Evolutionary conservation across 1,140 invertebrate genomes (phyloP), one percentile per base, ranked within the genome.

Genomic region (Helicoverpa zea): DNA sequence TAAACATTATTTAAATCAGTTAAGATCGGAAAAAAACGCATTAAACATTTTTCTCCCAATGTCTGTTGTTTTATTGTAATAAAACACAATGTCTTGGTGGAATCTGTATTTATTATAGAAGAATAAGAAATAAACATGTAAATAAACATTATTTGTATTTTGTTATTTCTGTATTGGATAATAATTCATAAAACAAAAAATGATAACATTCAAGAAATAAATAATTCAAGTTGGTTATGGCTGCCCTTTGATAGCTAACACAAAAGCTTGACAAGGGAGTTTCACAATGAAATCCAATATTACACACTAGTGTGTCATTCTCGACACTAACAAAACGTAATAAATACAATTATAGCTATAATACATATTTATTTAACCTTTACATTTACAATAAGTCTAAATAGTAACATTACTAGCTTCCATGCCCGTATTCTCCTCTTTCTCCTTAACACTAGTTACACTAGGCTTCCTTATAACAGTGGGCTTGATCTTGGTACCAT

Each of bases 31-130:
- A 84, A 74, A 29, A 43, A 73, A 43, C 35, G 74, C 72, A 93
- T 93, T 92, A 93, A 93, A 94, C 66, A 75, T 85, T 86, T 90
- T 84, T 73, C 83, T 81, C 86, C 89, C 89, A 93, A 92, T 87
- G 88, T 90, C 88, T 94, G 89, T 91, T 81, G 92, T 94, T 94
- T 94, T 94, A 94, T 94, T 94, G 52, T 63, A 90, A 86, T 94
- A 94, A 94, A 94, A 94, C 91, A 86, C 88, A 87, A 81, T 89
- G 83, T 92, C 88, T 94, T 92, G 92, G 90, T 89, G 89, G 82
- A 88, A 87, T 59, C 64, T 91, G 89, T 94, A 93, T 94, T 94
- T 94, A 93, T 93, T 93, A 88, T 87, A 93, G 86, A 68, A 82
- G 79, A 82, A 85, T 90, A 92, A 90, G 88, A 81, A 88, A 86